Percentiles rank a stretch among this genome's conserved stretches.
Evolutionary conservation across 2,888 invertebrate species (phyloP).

Genomic region (Dolomedes plantarius): DNA sequence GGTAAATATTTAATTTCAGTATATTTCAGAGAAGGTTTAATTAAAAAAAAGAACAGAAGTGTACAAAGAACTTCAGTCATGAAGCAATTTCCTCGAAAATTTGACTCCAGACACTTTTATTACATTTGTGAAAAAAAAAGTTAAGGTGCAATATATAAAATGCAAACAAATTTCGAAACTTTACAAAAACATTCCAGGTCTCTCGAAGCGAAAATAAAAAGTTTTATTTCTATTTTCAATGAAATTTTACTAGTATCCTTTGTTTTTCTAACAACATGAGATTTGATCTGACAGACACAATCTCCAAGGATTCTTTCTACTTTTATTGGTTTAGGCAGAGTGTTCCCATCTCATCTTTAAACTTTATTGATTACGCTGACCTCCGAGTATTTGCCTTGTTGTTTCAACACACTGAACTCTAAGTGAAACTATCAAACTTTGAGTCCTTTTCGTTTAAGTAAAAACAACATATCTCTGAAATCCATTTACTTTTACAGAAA

Average conservation of each 20-base stretch:
- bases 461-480: conserved; percentile 56
- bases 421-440: conserved; percentile 2
- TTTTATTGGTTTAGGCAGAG: conserved; percentile 59
- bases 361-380: conserved; percentile 53
- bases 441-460: conserved; percentile 42
- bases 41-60: not conserved
- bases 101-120: not conserved
- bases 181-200: not conserved
- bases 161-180: conserved; percentile 5
- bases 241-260: conserved; percentile 35
- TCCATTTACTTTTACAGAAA: conserved; percentile 43
- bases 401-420: conserved; percentile 36
- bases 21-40: too few species aligned
- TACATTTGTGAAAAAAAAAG: not conserved
- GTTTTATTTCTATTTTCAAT: not conserved
- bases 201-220: not conserved
- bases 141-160: not conserved
- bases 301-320: conserved; percentile 25
- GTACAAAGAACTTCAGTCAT: not conserved
- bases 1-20: too few species aligned
- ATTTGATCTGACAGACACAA: conserved; percentile 65
- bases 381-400: conserved; percentile 53
- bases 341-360: conserved; percentile 18
- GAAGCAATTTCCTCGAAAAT: not conserved
- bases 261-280: conserved; percentile 55